Base-by-base conservation (phyloP, 2,113 vertebrate genomes). In the Mastomys natalensis region DNA sequence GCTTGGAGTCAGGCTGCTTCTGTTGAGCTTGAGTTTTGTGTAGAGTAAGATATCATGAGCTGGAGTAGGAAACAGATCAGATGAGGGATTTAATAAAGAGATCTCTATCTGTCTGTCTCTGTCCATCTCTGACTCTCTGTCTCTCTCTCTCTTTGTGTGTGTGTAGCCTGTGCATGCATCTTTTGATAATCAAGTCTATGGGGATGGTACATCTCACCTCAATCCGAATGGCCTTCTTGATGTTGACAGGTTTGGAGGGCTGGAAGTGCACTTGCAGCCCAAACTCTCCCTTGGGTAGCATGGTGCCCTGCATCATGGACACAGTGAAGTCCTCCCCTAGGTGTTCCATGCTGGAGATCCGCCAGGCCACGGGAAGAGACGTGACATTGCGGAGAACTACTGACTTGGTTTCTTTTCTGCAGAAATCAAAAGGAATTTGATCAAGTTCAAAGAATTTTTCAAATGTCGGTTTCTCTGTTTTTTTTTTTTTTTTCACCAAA, bases 181-280 rank as follows among this genome's bases (percentile, higher is more conserved):
- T 51, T 68, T 60, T 60, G 68, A 84, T 29, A 60, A 72, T 21
- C 2, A 3, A 21, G 45, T 53, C 43, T 53, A 21, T 1, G 8
- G 84, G 19, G 3, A 19, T 5, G 73, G 15, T 21, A 72, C 19
- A 26, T 37, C 98, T 98, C 97, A 99, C 99, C 99, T 99, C 99
- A 19, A 99, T 66, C 13, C 98, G 98, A 78, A 99, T 96, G 0
- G 68, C 92, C 98, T 98, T 99, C 98, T 98, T 99, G 40, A 99
- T 70, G 92, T 48, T 98, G 85, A 98, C 5, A 3, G 98, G 98
- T 37, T 96, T 99, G 3, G 80, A 90, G 48, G 99, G 98, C 48
- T 97, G 98, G 98, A 99, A 99, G 93, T 98, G n/a, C 45, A 99
- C 37, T 0, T 95, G 97, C 90, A 99, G 87, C 6, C 43, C 34